These are phyloP conservation scores for Mythimna pallens DNA, from an alignment of 2,888 invertebrate species.

Conservation along the genomic window DNA sequence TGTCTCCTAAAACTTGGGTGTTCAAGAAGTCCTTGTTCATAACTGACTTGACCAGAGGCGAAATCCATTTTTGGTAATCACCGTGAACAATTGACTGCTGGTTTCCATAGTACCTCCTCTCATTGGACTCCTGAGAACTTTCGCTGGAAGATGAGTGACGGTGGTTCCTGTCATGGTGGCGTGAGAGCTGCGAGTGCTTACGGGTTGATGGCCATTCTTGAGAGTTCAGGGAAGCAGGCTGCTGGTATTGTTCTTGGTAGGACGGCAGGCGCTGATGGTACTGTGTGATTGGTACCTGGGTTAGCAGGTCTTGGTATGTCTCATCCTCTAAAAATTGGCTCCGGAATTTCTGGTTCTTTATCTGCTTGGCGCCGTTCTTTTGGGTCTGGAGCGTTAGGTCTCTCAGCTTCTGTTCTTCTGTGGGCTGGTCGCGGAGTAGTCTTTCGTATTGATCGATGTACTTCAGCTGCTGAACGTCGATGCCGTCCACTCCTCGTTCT, in stretches of 20 bases:
- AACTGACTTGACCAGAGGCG: conserved; percentile 62
- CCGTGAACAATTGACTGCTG: conserved; percentile 8
- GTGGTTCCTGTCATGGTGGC: conserved; percentile 39
- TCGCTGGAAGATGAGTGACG: conserved; percentile 52
- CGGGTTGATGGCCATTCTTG: conserved; percentile 31
- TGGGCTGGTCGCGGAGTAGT: conserved; percentile 54
- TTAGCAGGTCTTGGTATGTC: conserved; percentile 16
- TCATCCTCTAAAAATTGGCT: conserved; percentile 23
- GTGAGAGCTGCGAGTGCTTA: conserved; percentile 10
- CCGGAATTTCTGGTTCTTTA: conserved; percentile 29
- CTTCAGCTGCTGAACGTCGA: conserved; percentile 72
- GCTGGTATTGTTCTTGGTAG: conserved; percentile 26
- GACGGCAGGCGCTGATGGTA: conserved; percentile 19
- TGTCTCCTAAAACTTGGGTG: conserved; percentile 62
- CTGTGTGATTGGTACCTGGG: not conserved
- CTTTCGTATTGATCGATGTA: conserved; percentile 66
- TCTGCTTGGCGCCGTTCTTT: conserved; percentile 17
- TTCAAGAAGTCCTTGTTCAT: conserved; percentile 56
- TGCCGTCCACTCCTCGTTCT: conserved; percentile 67
- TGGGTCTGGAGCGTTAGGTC: conserved; percentile 25
- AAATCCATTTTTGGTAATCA: conserved; percentile 63
- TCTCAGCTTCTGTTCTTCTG: conserved; percentile 43
- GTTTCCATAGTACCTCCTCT: conserved; percentile 33
- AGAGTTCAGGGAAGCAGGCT: conserved; percentile 19
- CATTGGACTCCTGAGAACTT: conserved; percentile 63